Conservation (phyloP, 2,888 invertebrate species). For the Brassicogethes aeneus region DNA sequence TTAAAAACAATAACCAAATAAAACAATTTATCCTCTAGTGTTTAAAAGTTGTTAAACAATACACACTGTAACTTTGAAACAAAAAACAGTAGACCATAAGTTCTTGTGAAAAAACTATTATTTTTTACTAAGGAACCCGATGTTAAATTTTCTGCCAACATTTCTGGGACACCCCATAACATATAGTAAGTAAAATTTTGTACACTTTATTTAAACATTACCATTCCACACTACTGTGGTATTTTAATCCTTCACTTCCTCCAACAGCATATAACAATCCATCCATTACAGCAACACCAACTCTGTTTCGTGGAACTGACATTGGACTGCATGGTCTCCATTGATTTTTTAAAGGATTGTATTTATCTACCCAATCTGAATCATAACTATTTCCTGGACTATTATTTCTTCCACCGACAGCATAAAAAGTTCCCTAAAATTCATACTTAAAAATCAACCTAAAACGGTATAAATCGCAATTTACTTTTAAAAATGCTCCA, state of each 20-base stretch:
- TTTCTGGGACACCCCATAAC: too few relatives aligned
- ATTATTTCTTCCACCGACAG: conserved; percentile 88
- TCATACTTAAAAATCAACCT: neutral
- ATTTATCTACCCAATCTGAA: conserved; percentile 81
- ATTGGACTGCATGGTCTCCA: conserved; percentile 85
- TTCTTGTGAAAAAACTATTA: too few relatives aligned
- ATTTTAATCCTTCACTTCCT: conserved; percentile 77
- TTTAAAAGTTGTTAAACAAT: too few relatives aligned
- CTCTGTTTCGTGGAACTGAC: conserved; percentile 80
- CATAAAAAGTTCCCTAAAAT: conserved; percentile 72
- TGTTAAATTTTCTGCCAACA: too few relatives aligned
- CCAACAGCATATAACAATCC: conserved; percentile 86
- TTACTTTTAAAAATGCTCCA: conserved; percentile 71
- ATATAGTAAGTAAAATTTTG: too few relatives aligned
- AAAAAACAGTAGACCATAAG: too few relatives aligned
- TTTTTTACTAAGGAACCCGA: too few relatives aligned
- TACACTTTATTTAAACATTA: too few relatives aligned
- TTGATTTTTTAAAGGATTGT: conserved; percentile 75
- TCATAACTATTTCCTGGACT: conserved; percentile 80
- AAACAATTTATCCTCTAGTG: too few relatives aligned
- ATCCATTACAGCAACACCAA: conserved; percentile 92
- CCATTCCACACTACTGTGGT: conserved; percentile 86
- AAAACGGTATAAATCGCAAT: conserved; percentile 2
- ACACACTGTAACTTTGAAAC: too few relatives aligned
- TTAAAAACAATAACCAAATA: too few relatives aligned